Percentiles rank a stretch among this genome's conserved stretches.
phyloP scores from a whole-genome alignment of 2,797 vertebrate genomes.

The Pterois miles region DNA sequence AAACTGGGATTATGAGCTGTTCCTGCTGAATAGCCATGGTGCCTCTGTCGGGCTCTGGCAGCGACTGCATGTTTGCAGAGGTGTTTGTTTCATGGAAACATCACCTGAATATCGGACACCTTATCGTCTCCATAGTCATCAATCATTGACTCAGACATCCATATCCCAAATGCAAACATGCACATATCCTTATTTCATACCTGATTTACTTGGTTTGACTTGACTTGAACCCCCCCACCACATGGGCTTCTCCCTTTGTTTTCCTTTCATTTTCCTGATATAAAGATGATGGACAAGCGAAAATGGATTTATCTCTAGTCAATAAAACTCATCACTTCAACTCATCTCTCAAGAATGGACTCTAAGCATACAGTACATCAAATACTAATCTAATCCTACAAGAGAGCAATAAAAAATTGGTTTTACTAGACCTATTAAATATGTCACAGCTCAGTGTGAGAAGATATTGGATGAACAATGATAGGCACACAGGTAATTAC shows the following conservation, averaged over 20 bases:
- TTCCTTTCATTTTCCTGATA: conserved; percentile 36
- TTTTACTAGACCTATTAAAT: conserved; percentile 58
- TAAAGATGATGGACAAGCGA: conserved; percentile 51
- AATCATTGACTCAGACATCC: neutral
- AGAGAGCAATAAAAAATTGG: conserved; percentile 39
- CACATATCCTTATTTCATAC: neutral
- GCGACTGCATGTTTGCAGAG: conserved; percentile 27
- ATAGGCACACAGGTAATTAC: conserved; percentile 58
- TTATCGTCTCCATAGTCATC: neutral
- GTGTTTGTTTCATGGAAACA: neutral
- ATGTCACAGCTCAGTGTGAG: conserved; percentile 48
- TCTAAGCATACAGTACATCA: conserved; percentile 50
- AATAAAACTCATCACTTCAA: conserved; percentile 45
- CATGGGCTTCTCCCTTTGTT: conserved; percentile 4
- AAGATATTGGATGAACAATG: conserved; percentile 50
- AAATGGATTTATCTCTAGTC: conserved; percentile 49
- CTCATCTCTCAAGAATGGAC: conserved; percentile 24
- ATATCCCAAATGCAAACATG: neutral
- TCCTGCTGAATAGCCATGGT: conserved; percentile 23
- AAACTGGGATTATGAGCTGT: conserved; percentile 23
- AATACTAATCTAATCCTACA: conserved; percentile 53
- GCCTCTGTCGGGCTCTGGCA: neutral
- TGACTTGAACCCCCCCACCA: neutral
- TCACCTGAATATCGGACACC: neutral
- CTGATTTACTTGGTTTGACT: conserved; percentile 14